Percentiles rank a stretch among this genome's conserved stretches.
phyloP scores from a whole-genome alignment of 37 sponge, comb jelly and placozoan species.

The Tethya wilhelma region DNA sequence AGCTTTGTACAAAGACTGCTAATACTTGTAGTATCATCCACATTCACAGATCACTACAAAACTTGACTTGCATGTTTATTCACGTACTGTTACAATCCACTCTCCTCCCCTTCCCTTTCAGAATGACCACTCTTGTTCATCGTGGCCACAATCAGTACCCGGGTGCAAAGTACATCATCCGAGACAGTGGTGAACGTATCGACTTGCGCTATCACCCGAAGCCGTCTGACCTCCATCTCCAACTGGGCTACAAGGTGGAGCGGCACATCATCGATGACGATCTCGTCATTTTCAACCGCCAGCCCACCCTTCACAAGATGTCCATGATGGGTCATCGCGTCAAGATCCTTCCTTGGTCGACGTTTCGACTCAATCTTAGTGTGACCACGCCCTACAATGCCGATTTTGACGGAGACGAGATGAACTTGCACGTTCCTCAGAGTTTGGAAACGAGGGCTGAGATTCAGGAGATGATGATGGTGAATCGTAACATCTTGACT shows the following conservation, averaged over 20 bases:
- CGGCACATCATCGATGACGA: slow-evolving; percentile 95
- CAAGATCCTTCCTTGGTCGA: slow-evolving; percentile 98
- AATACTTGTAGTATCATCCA: no score
- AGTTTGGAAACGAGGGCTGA: slow-evolving; percentile 97
- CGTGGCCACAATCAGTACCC: slow-evolving; percentile 96
- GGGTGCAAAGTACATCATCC: slow-evolving; percentile 99
- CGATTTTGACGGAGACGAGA: slow-evolving; percentile 99
- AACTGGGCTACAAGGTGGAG: slow-evolving; percentile 95
- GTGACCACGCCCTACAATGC: slow-evolving; percentile 99
- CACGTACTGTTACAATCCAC: not conserved
- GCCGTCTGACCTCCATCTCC: slow-evolving; percentile 95
- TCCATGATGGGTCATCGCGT: slow-evolving; percentile 99
- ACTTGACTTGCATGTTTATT: no score
- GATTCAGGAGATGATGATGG: slow-evolving; percentile 88
- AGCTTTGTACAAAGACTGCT: no score
- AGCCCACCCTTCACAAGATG: slow-evolving; percentile 99
- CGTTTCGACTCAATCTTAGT: slow-evolving; percentile 97
- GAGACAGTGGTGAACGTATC: slow-evolving; percentile 96
- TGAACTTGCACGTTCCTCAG: slow-evolving; percentile 99
- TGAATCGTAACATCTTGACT: slow-evolving; percentile 90
- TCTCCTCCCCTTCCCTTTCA: slow-evolving; percentile 38
- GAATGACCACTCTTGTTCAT: slow-evolving; percentile 89
- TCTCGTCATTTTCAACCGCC: slow-evolving; percentile 96
- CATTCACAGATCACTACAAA: no score
- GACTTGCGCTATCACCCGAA: slow-evolving; percentile 97